Evolutionary conservation across 2,888 invertebrate genomes (phyloP), one percentile per base, ranked within the genome.

Genomic region (Maniola hyperantus): DNA sequence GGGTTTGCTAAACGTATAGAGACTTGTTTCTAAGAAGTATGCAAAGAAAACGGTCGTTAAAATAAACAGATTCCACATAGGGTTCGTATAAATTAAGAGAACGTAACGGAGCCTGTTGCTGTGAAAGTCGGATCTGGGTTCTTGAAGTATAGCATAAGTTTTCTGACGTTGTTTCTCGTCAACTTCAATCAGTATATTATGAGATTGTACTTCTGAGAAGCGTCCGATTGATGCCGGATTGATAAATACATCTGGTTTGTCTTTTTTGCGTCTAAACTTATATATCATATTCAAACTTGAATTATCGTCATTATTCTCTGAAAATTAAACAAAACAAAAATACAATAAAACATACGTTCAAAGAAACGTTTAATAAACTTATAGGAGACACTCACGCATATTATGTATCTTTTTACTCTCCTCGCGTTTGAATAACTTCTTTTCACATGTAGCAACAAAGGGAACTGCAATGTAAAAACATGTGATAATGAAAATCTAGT

Each of bases 71-170:
- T 85, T 87, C 91, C 91, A 91, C 6, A 80, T 79, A 18, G 83
- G 75, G 68, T 84, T 88, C 2, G 86, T 87, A 72, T 90, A 92
- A 74, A 90, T 83, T 50, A 89, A 70, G 66, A 91, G 72, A 62
- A 85, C 77, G 10, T 84, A 82, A 71, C 88, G 79, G 6, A 91
- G 78, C 73, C 83, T 87, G 73, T 81, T 85, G 65, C 82, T 82
- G 6, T 81, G 79, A 68, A 90, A 88, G 70, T 91, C 90, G 6
- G 83, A 74, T 73, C 85, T 76, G 46, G 81, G 76, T 74, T 91
- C 91, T 76, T 89, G 90, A 65, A 91, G 76, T 71, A 88, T 82
- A 13, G 91, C 87, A 63, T 88, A 91, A n/a, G 83, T 85, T 74
- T 83, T 91, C 51, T 79, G 79, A 15, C 73, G 79, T 59, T 79